These are phyloP conservation scores for Polydrusus tereticollis DNA, from an alignment of 2,888 invertebrate genomes.

Conservation along the genomic window DNA sequence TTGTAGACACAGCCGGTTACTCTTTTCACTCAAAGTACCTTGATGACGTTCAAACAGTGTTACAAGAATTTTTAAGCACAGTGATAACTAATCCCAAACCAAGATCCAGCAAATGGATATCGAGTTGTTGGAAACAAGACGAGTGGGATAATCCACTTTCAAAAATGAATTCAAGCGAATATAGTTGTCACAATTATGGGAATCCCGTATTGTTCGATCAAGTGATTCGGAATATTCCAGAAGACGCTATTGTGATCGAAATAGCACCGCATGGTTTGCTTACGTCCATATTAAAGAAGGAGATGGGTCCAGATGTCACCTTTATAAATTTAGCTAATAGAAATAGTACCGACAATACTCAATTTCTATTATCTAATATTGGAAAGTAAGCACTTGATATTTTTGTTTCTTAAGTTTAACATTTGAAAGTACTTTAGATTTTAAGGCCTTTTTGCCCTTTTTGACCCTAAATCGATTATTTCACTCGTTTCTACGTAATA, in stretches of 20 bases:
- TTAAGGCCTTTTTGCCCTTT: too few relatives aligned
- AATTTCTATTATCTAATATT: constrained; percentile 62
- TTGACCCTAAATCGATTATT: too few relatives aligned
- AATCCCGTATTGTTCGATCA: constrained; percentile 80
- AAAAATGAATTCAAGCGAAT: constrained; percentile 80
- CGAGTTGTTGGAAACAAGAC: constrained; percentile 74
- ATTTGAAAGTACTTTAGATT: too few relatives aligned
- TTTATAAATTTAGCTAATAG: constrained; percentile 80
- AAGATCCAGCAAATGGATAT: constrained; percentile 85
- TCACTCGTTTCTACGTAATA: too few relatives aligned
- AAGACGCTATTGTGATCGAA: constrained; percentile 85
- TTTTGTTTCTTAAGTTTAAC: too few relatives aligned
- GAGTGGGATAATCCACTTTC: constrained; percentile 79
- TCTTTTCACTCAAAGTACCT: constrained; percentile 89
- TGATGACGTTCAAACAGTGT: constrained; percentile 71
- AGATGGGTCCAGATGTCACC: constrained; percentile 74
- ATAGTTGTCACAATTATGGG: constrained; percentile 88
- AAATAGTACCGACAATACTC: constrained; percentile 74
- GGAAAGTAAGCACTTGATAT: constrained; percentile 55
- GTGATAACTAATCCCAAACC: constrained; percentile 76
- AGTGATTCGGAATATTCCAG: constrained; percentile 81
- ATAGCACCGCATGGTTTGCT: constrained; percentile 88
- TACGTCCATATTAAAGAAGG: constrained; percentile 83
- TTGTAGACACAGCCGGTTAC: constrained; percentile 61
- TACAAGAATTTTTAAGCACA: constrained; percentile 75